Percentiles rank a stretch among this genome's conserved stretches.
phyloP scores from a whole-genome alignment of 2,888 invertebrate genomes.

The Baronia brevicornis region DNA sequence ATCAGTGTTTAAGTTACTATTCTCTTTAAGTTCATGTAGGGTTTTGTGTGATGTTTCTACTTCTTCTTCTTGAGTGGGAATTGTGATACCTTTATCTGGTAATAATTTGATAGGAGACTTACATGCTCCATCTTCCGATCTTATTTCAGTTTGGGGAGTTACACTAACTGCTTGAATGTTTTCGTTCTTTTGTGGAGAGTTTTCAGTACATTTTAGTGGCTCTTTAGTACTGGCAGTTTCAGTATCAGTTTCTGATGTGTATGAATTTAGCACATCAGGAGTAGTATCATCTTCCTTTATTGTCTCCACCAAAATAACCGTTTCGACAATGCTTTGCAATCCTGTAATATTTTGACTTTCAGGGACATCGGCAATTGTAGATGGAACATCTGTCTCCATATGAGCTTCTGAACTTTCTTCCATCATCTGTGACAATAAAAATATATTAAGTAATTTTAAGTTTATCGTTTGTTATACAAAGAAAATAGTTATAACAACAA shows the following conservation, averaged over 20 bases:
- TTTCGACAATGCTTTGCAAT: constrained; percentile 47
- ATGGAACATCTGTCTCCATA: constrained; percentile 63
- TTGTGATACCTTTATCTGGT: too few species aligned
- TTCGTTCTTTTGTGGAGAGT: too few species aligned
- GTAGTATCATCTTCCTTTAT: constrained; percentile 30
- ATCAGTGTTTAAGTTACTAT: too few species aligned
- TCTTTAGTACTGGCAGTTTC: neutral
- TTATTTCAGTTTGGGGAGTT: too few species aligned
- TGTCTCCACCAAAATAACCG: constrained; percentile 52
- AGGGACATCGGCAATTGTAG: constrained; percentile 50
- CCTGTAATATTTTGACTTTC: constrained; percentile 44
- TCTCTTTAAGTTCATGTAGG: too few species aligned
- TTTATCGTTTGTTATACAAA: constrained; percentile 36
- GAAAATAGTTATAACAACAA: constrained; percentile 23
- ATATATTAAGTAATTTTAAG: constrained; percentile 40
- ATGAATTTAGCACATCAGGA: constrained; percentile 24
- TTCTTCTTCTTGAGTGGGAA: too few species aligned
- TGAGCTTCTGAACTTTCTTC: constrained; percentile 54
- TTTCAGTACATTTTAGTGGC: too few species aligned
- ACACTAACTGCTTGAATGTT: too few species aligned
- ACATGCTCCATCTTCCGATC: too few species aligned
- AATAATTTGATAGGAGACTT: too few species aligned
- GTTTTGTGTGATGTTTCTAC: too few species aligned
- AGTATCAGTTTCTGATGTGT: constrained; percentile 21
- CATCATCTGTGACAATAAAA: constrained; percentile 51